These are phyloP conservation scores for Nomada flava DNA, from an alignment of 2,888 invertebrate species.

Conservation along the genomic window DNA sequence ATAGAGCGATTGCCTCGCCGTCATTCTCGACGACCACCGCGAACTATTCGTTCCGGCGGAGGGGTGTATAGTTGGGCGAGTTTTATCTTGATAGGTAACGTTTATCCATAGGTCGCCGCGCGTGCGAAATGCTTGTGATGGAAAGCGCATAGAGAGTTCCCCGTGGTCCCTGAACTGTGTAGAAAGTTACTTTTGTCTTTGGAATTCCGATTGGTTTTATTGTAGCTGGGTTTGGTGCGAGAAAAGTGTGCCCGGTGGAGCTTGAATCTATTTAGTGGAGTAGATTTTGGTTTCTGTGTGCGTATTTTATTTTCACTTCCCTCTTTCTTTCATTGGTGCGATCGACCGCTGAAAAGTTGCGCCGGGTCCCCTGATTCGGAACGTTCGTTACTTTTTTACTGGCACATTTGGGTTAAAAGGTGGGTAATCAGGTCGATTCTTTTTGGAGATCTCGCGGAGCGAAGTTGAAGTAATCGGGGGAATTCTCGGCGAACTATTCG, in stretches of 20 bases:
- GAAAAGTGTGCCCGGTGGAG: too few species aligned
- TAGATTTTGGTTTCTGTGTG: too few species aligned
- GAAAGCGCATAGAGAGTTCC: too few species aligned
- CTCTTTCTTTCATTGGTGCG: neutral
- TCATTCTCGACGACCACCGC: conserved; percentile 51
- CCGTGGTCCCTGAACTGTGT: too few species aligned
- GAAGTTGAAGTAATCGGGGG: conserved; percentile 48
- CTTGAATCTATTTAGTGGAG: neutral
- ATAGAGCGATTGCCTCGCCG: conserved; percentile 62
- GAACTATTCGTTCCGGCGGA: neutral
- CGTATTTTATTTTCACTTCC: too few species aligned
- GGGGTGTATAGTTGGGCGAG: conserved; percentile 13
- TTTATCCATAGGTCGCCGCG: too few species aligned
- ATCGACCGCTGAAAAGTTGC: neutral
- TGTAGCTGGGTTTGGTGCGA: too few species aligned
- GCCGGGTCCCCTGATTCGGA: too few species aligned
- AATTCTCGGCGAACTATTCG: conserved; percentile 23
- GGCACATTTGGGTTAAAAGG: neutral
- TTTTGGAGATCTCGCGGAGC: neutral
- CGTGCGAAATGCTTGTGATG: too few species aligned
- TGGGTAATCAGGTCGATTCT: conserved; percentile 17
- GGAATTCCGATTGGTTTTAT: too few species aligned
- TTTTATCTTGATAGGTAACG: conserved; percentile 10
- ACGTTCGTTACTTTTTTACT: neutral
- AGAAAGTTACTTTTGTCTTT: too few species aligned